Evolutionary conservation across 2,888 invertebrate species (phyloP).

Genomic region (Eilema depressum): DNA sequence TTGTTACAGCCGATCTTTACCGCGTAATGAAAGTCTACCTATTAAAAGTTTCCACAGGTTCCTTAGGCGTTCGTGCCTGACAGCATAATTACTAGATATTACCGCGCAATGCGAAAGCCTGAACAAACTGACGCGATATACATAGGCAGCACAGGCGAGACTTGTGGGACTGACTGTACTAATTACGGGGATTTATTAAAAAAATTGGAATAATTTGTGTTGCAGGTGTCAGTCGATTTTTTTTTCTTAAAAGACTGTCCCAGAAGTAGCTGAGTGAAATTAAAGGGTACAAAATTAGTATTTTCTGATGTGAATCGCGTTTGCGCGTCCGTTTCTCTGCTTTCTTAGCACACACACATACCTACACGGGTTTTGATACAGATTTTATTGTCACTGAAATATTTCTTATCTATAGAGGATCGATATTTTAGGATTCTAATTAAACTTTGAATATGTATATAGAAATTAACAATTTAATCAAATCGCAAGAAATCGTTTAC

Average conservation of each 20-base stretch:
- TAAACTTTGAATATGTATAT: no score
- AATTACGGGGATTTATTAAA: not conserved
- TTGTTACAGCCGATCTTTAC: slow-evolving; percentile 3
- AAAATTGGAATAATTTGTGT: not conserved
- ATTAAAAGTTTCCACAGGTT: slow-evolving; percentile 33
- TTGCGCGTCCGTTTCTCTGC: not conserved
- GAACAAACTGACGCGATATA: not conserved
- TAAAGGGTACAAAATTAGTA: not conserved
- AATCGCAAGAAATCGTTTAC: not conserved
- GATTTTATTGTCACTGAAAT: not conserved
- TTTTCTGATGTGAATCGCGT: not conserved
- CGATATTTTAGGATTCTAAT: not conserved
- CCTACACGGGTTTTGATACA: not conserved
- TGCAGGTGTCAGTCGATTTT: not conserved
- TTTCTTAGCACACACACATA: not conserved
- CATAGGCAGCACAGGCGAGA: not conserved
- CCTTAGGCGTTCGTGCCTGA: slow-evolving; percentile 22
- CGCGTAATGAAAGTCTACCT: slow-evolving; percentile 35
- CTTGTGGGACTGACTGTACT: not conserved
- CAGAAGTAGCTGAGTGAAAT: not conserved
- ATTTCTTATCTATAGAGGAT: not conserved
- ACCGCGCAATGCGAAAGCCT: slow-evolving; percentile 11
- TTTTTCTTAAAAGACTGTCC: not conserved
- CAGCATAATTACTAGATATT: slow-evolving; percentile 33
- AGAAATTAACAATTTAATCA: no score